phyloP scores from a whole-genome alignment of 2,797 vertebrate species.

The Pangasius mekongensis region DNA sequence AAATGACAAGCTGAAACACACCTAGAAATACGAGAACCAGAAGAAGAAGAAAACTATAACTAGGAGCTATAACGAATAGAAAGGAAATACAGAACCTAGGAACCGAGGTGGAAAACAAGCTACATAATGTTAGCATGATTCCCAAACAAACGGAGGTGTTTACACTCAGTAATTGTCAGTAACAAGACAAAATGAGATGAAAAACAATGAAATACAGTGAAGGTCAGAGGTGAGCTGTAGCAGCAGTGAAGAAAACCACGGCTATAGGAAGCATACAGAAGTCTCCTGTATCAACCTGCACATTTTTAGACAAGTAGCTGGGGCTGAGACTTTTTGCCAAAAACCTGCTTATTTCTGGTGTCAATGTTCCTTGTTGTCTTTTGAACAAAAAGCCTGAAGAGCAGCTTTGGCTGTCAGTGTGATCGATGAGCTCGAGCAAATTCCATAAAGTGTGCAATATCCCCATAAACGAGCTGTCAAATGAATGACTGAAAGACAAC shows the following conservation, averaged over 20 bases:
- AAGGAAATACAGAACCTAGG: background rate
- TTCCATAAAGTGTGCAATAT: constrained; percentile 36
- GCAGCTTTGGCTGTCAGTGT: constrained; percentile 20
- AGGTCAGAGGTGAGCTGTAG: background rate
- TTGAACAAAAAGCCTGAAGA: constrained; percentile 3
- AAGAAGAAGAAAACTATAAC: background rate
- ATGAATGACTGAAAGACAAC: constrained; percentile 39
- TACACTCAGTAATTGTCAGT: background rate
- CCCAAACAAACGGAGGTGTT: background rate
- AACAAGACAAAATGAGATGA: background rate
- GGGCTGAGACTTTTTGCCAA: background rate
- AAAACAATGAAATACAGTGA: background rate
- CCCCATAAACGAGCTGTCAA: constrained; percentile 38
- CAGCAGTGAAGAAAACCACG: background rate
- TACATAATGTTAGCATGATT: background rate
- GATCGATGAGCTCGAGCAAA: constrained; percentile 19
- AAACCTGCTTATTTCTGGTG: background rate
- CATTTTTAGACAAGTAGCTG: background rate
- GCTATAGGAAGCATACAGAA: background rate
- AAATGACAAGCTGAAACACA: background rate
- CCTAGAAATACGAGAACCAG: background rate
- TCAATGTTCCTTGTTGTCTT: background rate
- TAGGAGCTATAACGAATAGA: background rate
- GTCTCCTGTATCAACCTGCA: background rate
- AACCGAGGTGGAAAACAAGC: background rate